Base-by-base conservation (phyloP, 2,113 vertebrate genomes). In the Hypomesus transpacificus region DNA sequence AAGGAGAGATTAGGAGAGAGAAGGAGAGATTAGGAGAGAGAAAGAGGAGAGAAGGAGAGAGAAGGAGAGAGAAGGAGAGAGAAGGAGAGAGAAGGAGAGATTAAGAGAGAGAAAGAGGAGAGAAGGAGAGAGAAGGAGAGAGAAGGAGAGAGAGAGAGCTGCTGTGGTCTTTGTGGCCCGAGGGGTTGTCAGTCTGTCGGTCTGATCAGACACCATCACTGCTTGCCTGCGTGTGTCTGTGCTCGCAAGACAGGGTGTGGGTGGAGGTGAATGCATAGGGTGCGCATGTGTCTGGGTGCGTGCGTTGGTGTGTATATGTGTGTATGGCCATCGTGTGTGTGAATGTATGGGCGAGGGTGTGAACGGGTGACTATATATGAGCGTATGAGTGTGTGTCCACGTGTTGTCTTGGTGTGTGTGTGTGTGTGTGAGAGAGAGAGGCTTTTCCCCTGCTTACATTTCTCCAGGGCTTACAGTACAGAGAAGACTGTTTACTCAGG, bases 131-230 rank as follows among this genome's bases (percentile, higher is more conserved):
- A 68, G 22, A 61, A 51, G 22, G 14, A 61, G 56, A 56, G 13
- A 50, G 54, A 22, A 24, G 53, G 69, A 68, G 68, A 69, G 53
- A 53, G 52, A 28, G 51, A 53, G 74, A 75, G 73, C 70, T 77
- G 79, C 77, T 76, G 69, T 81, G n/a, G 54, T 59, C 71, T 69
- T 67, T 64, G 3, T 52, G 21, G 66, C 61, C 75, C 78, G 79
- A 81, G 68, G 68, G 75, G 75, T 80, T 79, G 75, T 74, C 63
- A 56, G 57, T 18, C 75, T 71, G 69, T 66, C 60, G 53, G 52
- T 66, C 31, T 46, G 69, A 70, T 75, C 59, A 1, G 50, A 67
- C 31, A 66, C 61, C 13, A 46, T 66, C 24, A 67, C 56, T 67
- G 9, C 21, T 58, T 31, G 17, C 46, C 50, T 68, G 69, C 51